A percentile compares a stretch with the other conserved stretches of the same genome.
phyloP scores from a whole-genome alignment of 2,888 invertebrate genomes.

The Lasius fuliginosus region DNA sequence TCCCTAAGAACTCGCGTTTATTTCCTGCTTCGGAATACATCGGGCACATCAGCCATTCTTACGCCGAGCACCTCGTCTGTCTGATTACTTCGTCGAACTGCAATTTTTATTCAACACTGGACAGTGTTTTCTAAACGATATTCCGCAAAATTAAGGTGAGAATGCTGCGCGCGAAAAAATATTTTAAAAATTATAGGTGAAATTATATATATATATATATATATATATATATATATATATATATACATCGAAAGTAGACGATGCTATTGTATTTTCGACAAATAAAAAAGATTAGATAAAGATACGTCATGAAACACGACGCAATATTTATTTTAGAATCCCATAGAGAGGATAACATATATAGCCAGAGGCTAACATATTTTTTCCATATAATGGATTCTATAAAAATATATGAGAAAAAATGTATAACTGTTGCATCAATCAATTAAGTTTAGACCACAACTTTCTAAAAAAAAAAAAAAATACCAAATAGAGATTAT shows the following conservation, averaged over 20 bases:
- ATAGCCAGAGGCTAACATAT: background rate
- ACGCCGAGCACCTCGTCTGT: slow-evolving; percentile 26
- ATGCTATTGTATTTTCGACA: background rate
- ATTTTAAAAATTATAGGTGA: background rate
- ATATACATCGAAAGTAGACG: too few relatives aligned
- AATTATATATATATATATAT: background rate
- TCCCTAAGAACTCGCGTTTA: slow-evolving; percentile 61
- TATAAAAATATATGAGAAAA: background rate
- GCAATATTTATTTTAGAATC: background rate
- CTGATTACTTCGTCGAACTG: slow-evolving; percentile 41
- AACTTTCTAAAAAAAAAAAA: background rate
- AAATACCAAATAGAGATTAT: background rate
- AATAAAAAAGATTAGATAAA: background rate
- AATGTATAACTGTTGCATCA: background rate
- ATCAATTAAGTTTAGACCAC: background rate
- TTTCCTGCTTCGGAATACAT: slow-evolving; percentile 57
- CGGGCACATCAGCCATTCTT: slow-evolving; percentile 33
- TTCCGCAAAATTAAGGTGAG: slow-evolving; percentile 16
- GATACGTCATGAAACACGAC: background rate
- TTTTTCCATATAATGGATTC: background rate
- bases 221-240: too few relatives aligned
- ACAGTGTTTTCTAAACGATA: slow-evolving; percentile 10
- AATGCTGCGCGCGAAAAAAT: background rate
- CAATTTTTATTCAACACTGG: slow-evolving; percentile 43
- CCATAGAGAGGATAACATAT: background rate